Evolutionary conservation across 2,113 vertebrate genomes (phyloP), one percentile per base, ranked within the genome.

Genomic region (Pluvialis apricaria): DNA sequence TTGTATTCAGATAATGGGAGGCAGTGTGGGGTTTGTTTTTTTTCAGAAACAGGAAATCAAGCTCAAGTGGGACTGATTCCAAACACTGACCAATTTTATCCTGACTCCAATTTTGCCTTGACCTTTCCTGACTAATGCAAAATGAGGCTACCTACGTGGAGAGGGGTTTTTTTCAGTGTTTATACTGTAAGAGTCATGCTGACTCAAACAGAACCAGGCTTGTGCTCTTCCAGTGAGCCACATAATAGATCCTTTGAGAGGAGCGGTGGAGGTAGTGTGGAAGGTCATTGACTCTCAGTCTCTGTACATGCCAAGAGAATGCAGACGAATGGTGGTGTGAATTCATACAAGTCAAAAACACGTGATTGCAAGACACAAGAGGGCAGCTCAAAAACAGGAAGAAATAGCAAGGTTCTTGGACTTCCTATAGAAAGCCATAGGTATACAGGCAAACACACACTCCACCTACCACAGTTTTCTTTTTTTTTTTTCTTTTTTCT

Each of bases 241-340:
- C 88, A 97, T 96, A 97, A 97, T 92, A 87, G 93, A 85, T 81
- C 88, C 96, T 97, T 97, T 97, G 94, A 97, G 94, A 93, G 65
- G 36, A 91, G 82, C 73, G 70, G 89, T 83, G 69, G 80, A 97
- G 95, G 82, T 95, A 94, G 84, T 62, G 62, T 95, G 83, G 96
- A 97, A 95, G 94, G 96, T 96, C 93, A 89, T 94, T 92, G 91
- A 91, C 76, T 91, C 60, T 86, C 75, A 79, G 79, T 77, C 86
- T 93, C 92, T 87, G 65, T 72, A 85, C 88, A 84, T 69, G 80
- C 88, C 84, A 94, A 96, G 58, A 86, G 82, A 82, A 92, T 92
- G 86, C 66, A 95, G 88, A 60, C 21, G 1, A 92, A 88, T 0
- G 58, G 69, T 82, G 84, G 75, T 66, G 75, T 90, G 79, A 94